Base-by-base conservation (phyloP, 2,888 invertebrate genomes). In the Cerastoderma edule region DNA sequence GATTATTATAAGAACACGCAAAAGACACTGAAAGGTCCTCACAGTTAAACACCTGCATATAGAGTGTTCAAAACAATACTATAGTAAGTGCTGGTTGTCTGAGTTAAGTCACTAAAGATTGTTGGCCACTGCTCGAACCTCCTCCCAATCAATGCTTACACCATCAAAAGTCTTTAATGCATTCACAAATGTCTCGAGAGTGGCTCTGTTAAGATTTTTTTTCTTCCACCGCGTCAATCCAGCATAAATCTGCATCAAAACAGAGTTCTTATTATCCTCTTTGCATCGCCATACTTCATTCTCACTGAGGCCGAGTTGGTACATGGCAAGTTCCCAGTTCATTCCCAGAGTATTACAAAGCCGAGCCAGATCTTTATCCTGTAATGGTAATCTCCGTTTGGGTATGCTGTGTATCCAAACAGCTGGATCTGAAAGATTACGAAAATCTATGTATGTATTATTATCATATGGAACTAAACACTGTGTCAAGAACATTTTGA, bases 301-400 rank as follows among this genome's bases (percentile, higher is more conserved):
- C 33, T 75, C 39, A 1, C 66, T 22, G 1, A 82, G 57, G n/a
- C 72, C 79, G 35, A 82, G 27, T 16, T 75, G 72, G 46, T 44
- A 60, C n/a, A 54, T 46, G 0, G 77, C 70, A 6, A 79, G 8
- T 57, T 79, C 74, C 82, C 82, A 82, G 48, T 77, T 77, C 10
- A 33, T 30, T 0, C 76, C 78, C 5, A 82, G 53, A 24, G 72
- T 56, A 32, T 79, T 72, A n/a, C 79, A 72, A 16, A 82, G 71
- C 35, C 73, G 60, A 32, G 79, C 77, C 24, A 82, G 48, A 27
- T 82, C 82, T 39, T 74, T 64, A 32, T 82, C 82, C 6, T 22
- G 35, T 16, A 82, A 44, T 28, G 56, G 39, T 16, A 39, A n/a
- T 0, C 22, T 54, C 24, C 63, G 48, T 16, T 54, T 54, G 8